Evolutionary conservation across 2,113 vertebrate species (phyloP).

Genomic region (Mugil cephalus): DNA sequence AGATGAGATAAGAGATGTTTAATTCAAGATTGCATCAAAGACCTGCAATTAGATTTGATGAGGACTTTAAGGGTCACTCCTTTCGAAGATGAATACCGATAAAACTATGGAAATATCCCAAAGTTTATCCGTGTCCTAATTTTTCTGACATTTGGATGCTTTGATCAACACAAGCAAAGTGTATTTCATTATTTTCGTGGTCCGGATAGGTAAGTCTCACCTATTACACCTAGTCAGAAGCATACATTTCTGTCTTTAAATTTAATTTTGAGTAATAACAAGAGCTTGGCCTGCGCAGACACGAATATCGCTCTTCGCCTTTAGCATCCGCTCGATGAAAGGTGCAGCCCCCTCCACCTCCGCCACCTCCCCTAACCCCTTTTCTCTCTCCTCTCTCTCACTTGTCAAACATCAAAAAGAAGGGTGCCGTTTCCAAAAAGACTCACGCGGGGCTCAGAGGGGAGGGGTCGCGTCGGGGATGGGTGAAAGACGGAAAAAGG

Average conservation of each 20-base stretch:
- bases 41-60: too few relatives aligned
- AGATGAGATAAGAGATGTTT: too few relatives aligned
- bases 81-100: too few relatives aligned
- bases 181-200: neutral
- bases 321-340: slow-evolving; percentile 75
- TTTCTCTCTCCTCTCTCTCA: slow-evolving; percentile 55
- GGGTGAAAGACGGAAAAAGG: slow-evolving; percentile 41
- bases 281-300: slow-evolving; percentile 17
- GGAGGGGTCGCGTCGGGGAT: slow-evolving; percentile 23
- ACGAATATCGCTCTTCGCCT: slow-evolving; percentile 44
- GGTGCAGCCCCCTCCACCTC: slow-evolving; percentile 42
- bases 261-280: neutral
- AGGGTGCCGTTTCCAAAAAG: slow-evolving; percentile 73
- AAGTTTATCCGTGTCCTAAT: neutral
- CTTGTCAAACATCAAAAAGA: slow-evolving; percentile 80
- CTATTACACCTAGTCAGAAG: slow-evolving; percentile 7
- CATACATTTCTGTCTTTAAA: neutral
- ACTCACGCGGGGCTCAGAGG: slow-evolving; percentile 52
- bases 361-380: slow-evolving; percentile 33
- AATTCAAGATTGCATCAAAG: too few relatives aligned
- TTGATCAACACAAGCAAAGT: neutral
- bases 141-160: neutral
- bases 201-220: neutral
- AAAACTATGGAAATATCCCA: neutral
- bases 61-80: too few relatives aligned